Conservation (phyloP, 1,140 invertebrate genomes). For the Anadara kagoshimensis region DNA sequence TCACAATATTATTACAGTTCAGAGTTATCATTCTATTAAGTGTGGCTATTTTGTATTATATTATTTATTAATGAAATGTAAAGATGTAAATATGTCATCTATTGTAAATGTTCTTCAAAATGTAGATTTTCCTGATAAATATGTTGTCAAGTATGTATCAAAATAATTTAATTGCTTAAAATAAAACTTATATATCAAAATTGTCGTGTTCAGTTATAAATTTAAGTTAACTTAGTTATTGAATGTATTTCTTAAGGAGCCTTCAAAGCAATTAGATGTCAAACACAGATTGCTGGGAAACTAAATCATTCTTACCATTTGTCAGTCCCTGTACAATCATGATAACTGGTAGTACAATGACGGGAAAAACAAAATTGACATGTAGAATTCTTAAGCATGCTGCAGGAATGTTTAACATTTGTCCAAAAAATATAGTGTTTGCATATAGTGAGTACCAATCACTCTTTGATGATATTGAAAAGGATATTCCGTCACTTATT, state of each 20-base stretch:
- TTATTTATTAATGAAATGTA: constrained; percentile 1
- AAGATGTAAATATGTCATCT: not conserved
- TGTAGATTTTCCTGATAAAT: not conserved
- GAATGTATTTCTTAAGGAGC: not conserved
- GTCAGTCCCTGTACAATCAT: constrained; percentile 8
- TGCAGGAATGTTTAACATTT: constrained; percentile 19
- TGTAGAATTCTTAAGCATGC: constrained; percentile 26
- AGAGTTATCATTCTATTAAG: not conserved
- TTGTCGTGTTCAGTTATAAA: not conserved
- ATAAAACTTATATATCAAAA: not conserved
- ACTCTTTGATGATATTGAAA: constrained; percentile 28
- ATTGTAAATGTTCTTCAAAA: not conserved
- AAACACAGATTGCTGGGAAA: constrained; percentile 14
- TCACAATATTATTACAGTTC: not conserved
- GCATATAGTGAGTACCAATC: constrained; percentile 33
- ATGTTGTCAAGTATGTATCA: not conserved
- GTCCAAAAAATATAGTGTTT: constrained; percentile 21
- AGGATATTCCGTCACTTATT: constrained; percentile 5
- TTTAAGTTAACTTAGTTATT: not conserved
- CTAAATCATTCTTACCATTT: constrained; percentile 20
- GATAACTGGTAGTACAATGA: constrained; percentile 22
- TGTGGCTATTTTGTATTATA: constrained; percentile 1
- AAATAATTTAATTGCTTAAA: not conserved
- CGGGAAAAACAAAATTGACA: constrained; percentile 26
- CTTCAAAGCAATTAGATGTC: not conserved